Conservation (phyloP, 1,140 invertebrate genomes). For the Ceratosolen fusciceps region DNA sequence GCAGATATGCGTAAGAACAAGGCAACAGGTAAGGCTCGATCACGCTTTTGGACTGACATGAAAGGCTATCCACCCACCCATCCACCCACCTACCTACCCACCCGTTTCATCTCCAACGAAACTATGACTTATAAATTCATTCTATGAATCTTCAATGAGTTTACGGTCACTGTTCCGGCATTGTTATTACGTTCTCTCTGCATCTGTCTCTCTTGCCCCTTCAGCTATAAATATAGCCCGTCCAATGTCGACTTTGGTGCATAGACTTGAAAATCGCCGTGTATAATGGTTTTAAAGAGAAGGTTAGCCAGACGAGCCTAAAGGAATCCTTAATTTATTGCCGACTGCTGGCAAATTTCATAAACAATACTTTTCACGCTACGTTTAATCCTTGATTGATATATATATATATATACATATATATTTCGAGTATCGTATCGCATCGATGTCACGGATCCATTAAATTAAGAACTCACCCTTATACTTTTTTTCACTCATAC, state of each 20-base stretch:
- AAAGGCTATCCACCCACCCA: background rate
- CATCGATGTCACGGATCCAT: too few relatives aligned
- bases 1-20: background rate
- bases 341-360: conserved; percentile 17
- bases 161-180: conserved; percentile 17
- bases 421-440: too few relatives aligned
- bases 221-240: too few relatives aligned
- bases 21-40: background rate
- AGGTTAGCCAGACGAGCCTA: background rate
- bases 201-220: background rate
- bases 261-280: background rate
- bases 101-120: background rate
- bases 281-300: background rate
- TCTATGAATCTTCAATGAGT: conserved; percentile 4
- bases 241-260: background rate
- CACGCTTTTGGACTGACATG: background rate
- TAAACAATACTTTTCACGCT: conserved; percentile 11
- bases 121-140: conserved; percentile 10
- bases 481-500: too few relatives aligned
- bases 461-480: too few relatives aligned
- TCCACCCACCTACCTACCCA: too few relatives aligned
- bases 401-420: too few relatives aligned
- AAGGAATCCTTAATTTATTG: conserved; percentile 11
- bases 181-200: conserved; percentile 28
- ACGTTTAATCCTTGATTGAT: conserved; percentile 31